Percentiles rank a stretch among this genome's conserved stretches.
Conservation (phyloP, 2,888 invertebrate genomes). For the Noctua pronuba region DNA sequence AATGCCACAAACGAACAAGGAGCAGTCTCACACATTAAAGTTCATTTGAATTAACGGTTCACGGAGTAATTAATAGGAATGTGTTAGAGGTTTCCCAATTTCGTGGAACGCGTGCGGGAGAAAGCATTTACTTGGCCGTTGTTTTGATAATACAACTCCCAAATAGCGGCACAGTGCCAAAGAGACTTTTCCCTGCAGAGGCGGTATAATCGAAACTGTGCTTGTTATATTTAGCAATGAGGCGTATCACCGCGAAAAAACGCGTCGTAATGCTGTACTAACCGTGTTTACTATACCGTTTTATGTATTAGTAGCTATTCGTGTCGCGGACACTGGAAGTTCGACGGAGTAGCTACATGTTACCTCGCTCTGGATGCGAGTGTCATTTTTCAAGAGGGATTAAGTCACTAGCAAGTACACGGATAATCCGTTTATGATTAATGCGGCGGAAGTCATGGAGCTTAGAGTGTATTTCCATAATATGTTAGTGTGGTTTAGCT, state of each 20-base stretch:
- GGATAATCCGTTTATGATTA: slow-evolving; percentile 74
- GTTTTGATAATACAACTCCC: slow-evolving; percentile 74
- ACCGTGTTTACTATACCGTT: slow-evolving; percentile 77
- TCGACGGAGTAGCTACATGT: slow-evolving; percentile 70
- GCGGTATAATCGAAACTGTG: slow-evolving; percentile 66
- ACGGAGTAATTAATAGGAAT: slow-evolving; percentile 65
- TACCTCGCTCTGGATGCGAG: slow-evolving; percentile 65
- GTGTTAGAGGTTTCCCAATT: slow-evolving; percentile 70
- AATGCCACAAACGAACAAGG: slow-evolving; percentile 41
- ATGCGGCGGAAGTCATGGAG: slow-evolving; percentile 71
- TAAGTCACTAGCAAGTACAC: slow-evolving; percentile 66
- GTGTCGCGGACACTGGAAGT: slow-evolving; percentile 71
- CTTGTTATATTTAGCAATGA: slow-evolving; percentile 78
- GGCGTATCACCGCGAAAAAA: slow-evolving; percentile 74
- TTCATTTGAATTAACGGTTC: slow-evolving; percentile 63
- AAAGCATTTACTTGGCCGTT: slow-evolving; percentile 74
- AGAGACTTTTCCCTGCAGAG: slow-evolving; percentile 65
- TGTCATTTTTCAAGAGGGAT: slow-evolving; percentile 80
- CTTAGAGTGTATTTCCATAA: slow-evolving; percentile 43
- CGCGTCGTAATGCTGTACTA: slow-evolving; percentile 70
- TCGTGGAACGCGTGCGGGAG: slow-evolving; percentile 71
- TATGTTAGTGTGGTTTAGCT: background rate
- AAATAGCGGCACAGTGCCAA: slow-evolving; percentile 76
- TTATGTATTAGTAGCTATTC: slow-evolving; percentile 74
- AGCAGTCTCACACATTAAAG: slow-evolving; percentile 39